Conservation (phyloP, 2,797 vertebrate genomes). For the Rhinatrema bivittatum region DNA sequence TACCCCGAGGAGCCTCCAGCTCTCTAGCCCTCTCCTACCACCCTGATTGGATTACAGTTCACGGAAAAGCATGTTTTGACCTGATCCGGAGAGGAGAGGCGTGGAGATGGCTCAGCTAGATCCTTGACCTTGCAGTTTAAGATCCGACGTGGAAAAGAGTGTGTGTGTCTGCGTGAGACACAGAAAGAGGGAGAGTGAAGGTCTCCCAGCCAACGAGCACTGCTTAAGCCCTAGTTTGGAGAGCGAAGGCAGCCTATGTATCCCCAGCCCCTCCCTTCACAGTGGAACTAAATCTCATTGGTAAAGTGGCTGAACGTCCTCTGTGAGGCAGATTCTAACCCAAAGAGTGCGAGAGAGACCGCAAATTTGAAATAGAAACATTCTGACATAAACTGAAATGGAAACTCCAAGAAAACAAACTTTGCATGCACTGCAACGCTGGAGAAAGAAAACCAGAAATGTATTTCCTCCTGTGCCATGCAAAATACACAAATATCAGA, state of each 20-base stretch:
- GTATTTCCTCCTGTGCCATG: too few species aligned
- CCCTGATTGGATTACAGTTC: neutral
- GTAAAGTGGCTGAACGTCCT: slow-evolving; percentile 51
- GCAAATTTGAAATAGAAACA: too few species aligned
- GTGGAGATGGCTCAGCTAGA: slow-evolving; percentile 8
- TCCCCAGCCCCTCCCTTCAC: slow-evolving; percentile 30
- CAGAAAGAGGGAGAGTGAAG: neutral
- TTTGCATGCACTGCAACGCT: too few species aligned
- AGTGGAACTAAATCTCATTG: slow-evolving; percentile 30
- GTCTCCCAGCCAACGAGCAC: neutral
- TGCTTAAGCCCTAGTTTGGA: slow-evolving; percentile 60
- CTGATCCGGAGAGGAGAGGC: slow-evolving; percentile 47
- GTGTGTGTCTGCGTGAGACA: neutral
- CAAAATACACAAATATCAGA: too few species aligned
- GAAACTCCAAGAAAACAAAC: too few species aligned
- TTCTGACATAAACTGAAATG: too few species aligned
- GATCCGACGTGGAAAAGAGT: neutral
- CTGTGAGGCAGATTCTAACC: slow-evolving; percentile 2
- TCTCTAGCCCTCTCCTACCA: slow-evolving; percentile 8
- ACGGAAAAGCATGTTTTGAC: too few species aligned
- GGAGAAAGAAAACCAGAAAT: too few species aligned
- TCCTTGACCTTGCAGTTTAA: slow-evolving; percentile 25
- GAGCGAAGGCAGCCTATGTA: slow-evolving; percentile 22
- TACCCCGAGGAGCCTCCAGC: too few species aligned
- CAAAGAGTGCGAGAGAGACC: neutral